Evolutionary conservation across 92 coral and sea anemone genomes (phyloP).

Genomic region (Porites rus): DNA sequence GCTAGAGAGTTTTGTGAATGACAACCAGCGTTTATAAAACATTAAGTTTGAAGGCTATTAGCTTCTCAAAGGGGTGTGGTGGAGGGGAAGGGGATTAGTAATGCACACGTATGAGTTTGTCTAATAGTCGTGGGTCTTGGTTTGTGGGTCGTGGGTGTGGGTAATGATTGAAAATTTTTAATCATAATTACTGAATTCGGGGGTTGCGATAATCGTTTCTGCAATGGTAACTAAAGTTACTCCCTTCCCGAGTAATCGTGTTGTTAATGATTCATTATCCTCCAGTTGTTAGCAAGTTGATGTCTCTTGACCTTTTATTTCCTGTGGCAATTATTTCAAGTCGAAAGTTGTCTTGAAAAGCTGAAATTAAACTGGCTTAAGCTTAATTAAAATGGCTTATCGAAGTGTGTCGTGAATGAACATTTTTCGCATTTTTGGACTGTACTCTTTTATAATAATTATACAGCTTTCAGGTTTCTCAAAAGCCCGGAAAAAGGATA

Average conservation of each 20-base stretch:
- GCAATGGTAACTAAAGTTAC: slow-evolving; percentile 4
- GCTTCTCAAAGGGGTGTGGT: no score
- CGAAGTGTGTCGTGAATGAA: no score
- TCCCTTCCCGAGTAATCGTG: not conserved
- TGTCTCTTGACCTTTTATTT: not conserved
- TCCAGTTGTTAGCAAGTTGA: not conserved
- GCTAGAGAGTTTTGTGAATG: no score
- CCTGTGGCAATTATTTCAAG: not conserved
- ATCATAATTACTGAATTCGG: not conserved
- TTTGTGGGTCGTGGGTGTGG: no score
- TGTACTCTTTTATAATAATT: not conserved
- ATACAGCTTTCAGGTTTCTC: no score
- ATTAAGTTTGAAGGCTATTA: no score
- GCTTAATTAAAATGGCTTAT: not conserved
- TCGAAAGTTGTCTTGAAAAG: not conserved
- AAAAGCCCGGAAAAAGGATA: not conserved
- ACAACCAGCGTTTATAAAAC: no score
- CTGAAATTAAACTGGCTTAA: not conserved
- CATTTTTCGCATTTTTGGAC: not conserved
- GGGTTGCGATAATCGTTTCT: not conserved
- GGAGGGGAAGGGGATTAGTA: no score
- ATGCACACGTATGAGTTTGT: no score
- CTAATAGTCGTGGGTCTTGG: no score
- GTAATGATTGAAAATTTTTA: no score
- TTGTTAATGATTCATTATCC: not conserved